Percentiles rank a stretch among this genome's conserved stretches.
Evolutionary conservation across 2,888 invertebrate species (phyloP).

Genomic region (Aspidiotus rigidus): DNA sequence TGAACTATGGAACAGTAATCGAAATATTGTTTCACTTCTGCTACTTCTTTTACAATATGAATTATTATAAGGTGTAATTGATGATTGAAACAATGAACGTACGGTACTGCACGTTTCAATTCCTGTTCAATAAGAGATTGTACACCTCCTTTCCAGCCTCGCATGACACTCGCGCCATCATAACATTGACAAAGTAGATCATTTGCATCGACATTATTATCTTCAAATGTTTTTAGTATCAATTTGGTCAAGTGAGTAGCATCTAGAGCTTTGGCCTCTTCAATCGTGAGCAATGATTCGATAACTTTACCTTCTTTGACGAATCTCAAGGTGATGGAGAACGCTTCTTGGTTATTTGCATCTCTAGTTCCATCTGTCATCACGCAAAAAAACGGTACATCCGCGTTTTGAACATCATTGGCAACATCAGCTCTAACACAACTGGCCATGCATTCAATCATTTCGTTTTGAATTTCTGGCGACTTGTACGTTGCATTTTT

Average conservation of each 20-base stretch:
- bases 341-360: background rate
- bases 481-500: conserved; percentile 5
- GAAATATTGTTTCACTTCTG: background rate
- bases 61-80: conserved; percentile 7
- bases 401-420: background rate
- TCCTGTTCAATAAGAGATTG: background rate
- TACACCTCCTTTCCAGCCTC: background rate
- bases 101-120: background rate
- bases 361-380: conserved; percentile 8
- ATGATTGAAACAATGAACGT: conserved; percentile 14
- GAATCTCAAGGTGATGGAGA: background rate
- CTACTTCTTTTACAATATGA: background rate
- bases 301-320: conserved; percentile 3
- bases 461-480: conserved; percentile 9
- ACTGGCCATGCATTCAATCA: background rate
- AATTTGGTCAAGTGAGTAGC: background rate
- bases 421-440: background rate
- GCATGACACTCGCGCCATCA: background rate
- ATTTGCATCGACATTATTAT: background rate
- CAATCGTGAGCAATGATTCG: conserved; percentile 6
- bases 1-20: conserved; percentile 2
- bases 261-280: background rate
- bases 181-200: conserved; percentile 10
- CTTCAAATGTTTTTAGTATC: conserved; percentile 3
- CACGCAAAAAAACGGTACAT: conserved; percentile 6